Conservation (phyloP, 2,888 invertebrate species). For the Ectobius pallidus region DNA sequence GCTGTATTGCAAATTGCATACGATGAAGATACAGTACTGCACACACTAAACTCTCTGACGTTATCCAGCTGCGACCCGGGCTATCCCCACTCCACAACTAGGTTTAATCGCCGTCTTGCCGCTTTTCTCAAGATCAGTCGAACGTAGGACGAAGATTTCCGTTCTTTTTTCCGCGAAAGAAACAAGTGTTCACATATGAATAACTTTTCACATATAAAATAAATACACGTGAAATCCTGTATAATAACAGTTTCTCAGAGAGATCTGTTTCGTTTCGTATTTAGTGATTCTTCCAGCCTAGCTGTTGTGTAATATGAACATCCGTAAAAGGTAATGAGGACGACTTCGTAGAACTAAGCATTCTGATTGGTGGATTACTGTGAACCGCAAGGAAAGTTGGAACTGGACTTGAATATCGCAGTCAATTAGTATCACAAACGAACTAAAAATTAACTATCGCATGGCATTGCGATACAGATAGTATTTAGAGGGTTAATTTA, state of each 20-base stretch:
- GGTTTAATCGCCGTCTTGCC: neutral
- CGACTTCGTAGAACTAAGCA: conserved; percentile 23
- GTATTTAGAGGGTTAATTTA: too few relatives aligned
- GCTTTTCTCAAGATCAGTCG: too few relatives aligned
- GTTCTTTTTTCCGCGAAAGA: neutral
- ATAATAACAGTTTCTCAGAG: too few relatives aligned
- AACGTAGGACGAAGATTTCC: too few relatives aligned
- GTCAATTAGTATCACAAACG: too few relatives aligned
- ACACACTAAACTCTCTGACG: conserved; percentile 3
- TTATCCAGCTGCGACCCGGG: conserved; percentile 2
- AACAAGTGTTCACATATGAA: too few relatives aligned
- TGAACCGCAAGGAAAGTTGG: neutral
- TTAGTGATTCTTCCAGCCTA: conserved; percentile 15
- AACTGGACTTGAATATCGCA: too few relatives aligned
- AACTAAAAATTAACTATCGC: too few relatives aligned
- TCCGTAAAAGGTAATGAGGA: conserved; percentile 42
- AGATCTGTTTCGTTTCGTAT: neutral
- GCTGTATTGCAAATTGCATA: too few relatives aligned
- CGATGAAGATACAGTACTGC: neutral
- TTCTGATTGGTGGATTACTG: conserved; percentile 31
- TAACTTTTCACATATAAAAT: too few relatives aligned
- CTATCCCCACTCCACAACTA: conserved; percentile 16
- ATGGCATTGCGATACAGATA: too few relatives aligned
- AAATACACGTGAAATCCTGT: too few relatives aligned
- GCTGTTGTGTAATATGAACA: conserved; percentile 26